A percentile compares a stretch with the other conserved stretches of the same genome.
Evolutionary conservation across 2,797 vertebrate genomes (phyloP).

Genomic region (Sebastiscus albofasciatus): DNA sequence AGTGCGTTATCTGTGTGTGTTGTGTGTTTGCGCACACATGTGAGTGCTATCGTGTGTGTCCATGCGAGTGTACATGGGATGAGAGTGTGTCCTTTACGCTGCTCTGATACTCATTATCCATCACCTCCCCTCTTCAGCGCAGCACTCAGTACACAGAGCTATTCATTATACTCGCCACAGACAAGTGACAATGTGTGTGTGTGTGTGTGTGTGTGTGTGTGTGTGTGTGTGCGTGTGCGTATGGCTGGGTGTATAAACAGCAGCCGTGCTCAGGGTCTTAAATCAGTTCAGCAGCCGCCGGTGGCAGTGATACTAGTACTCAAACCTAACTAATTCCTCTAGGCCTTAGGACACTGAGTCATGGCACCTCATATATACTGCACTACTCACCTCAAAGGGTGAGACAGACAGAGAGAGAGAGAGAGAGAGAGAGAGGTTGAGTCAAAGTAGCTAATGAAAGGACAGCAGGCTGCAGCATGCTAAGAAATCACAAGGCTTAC

Average conservation of each 20-base stretch:
- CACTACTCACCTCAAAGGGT: slow-evolving; percentile 51
- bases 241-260: slow-evolving; percentile 61
- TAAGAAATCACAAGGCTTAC: slow-evolving; percentile 63
- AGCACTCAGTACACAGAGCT: slow-evolving; percentile 62
- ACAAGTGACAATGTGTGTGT: slow-evolving; percentile 60
- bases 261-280: slow-evolving; percentile 61
- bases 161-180: slow-evolving; percentile 72
- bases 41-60: slow-evolving; percentile 18
- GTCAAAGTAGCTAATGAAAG: slow-evolving; percentile 69
- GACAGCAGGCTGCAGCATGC: slow-evolving; percentile 73
- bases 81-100: slow-evolving; percentile 64
- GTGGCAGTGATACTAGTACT: slow-evolving; percentile 57
- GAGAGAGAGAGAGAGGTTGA: slow-evolving; percentile 42
- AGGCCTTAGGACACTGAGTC: slow-evolving; percentile 64
- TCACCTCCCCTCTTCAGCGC: slow-evolving; percentile 69
- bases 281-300: slow-evolving; percentile 61
- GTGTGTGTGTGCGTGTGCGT: slow-evolving; percentile 12
- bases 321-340: slow-evolving; percentile 62
- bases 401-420: not conserved
- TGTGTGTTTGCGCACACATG: slow-evolving; percentile 37
- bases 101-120: slow-evolving; percentile 75
- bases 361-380: slow-evolving; percentile 52
- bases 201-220: slow-evolving; percentile 33
- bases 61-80: slow-evolving; percentile 31
- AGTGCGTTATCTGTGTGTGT: slow-evolving; percentile 39